Evolutionary conservation across 1,140 invertebrate genomes (phyloP).

Genomic region (Polypedilum pembai): DNA sequence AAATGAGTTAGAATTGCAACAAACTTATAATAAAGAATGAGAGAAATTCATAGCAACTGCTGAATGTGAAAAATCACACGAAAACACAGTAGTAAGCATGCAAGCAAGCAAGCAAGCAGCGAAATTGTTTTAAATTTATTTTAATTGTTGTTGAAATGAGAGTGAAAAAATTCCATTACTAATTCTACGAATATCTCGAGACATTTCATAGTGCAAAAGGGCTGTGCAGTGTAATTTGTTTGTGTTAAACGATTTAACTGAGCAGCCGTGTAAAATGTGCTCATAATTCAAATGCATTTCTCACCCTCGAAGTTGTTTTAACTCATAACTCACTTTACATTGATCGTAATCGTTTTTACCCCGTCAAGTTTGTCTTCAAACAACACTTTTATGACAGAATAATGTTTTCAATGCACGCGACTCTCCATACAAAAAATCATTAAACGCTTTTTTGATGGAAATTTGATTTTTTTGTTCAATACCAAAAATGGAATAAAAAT

Average conservation of each 20-base stretch:
- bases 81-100: no score
- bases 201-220: background rate
- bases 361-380: constrained; percentile 30
- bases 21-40: no score
- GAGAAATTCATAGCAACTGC: no score
- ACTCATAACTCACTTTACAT: constrained; percentile 31
- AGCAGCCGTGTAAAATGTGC: background rate
- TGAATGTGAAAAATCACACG: no score
- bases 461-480: background rate
- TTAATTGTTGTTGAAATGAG: no score
- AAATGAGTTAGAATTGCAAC: no score
- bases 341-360: constrained; percentile 36
- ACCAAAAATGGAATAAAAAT: no score
- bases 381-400: constrained; percentile 41
- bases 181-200: no score
- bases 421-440: background rate
- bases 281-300: constrained; percentile 3
- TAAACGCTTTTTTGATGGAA: background rate
- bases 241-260: background rate
- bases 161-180: no score
- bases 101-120: no score
- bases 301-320: background rate
- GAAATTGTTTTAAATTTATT: no score
- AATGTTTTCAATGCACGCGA: constrained; percentile 32
- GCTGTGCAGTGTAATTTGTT: background rate